These are phyloP conservation scores for Trachythela sp. DNA, from an alignment of 64 coral and sea anemone genomes.

Conservation along the genomic window DNA sequence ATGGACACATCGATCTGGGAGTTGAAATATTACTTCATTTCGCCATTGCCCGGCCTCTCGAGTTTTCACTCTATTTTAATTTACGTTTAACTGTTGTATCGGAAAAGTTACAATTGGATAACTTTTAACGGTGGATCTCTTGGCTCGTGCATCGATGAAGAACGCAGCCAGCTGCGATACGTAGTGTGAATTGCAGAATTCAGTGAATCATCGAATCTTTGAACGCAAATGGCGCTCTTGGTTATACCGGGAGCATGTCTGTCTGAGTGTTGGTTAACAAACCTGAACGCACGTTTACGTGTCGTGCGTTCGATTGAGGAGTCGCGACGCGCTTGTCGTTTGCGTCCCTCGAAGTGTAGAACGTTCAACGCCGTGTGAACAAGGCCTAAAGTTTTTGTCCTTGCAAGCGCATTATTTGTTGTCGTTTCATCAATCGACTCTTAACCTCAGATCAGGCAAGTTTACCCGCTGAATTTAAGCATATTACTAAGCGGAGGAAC, in stretches of 20 bases:
- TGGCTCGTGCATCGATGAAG: not conserved
- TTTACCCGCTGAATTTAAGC: slow-evolving; percentile 30
- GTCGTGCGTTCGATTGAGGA: not conserved
- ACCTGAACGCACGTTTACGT: not conserved
- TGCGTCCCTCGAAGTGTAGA: slow-evolving; percentile 9
- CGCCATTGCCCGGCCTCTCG: no score
- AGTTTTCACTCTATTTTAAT: no score
- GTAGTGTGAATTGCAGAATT: slow-evolving; percentile 12
- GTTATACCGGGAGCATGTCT: slow-evolving; percentile 38
- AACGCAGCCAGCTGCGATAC: slow-evolving; percentile 6
- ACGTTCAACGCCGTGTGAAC: slow-evolving; percentile 18
- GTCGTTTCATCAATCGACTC: not conserved
- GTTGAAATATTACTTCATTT: no score
- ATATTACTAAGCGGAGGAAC: slow-evolving; percentile 23
- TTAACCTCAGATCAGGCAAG: slow-evolving; percentile 51
- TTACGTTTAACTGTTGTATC: not conserved
- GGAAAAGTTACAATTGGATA: not conserved
- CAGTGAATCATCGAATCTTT: slow-evolving; percentile 34
- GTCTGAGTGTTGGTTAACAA: not conserved
- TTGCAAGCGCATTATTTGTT: not conserved
- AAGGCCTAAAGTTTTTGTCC: slow-evolving; percentile 1
- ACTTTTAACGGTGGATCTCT: slow-evolving; percentile 2
- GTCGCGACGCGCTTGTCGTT: slow-evolving; percentile 6
- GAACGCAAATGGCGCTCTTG: slow-evolving; percentile 47
- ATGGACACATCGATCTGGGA: no score